These are phyloP conservation scores for Sitta europaea DNA, from an alignment of 2,113 vertebrate species.

Conservation along the genomic window DNA sequence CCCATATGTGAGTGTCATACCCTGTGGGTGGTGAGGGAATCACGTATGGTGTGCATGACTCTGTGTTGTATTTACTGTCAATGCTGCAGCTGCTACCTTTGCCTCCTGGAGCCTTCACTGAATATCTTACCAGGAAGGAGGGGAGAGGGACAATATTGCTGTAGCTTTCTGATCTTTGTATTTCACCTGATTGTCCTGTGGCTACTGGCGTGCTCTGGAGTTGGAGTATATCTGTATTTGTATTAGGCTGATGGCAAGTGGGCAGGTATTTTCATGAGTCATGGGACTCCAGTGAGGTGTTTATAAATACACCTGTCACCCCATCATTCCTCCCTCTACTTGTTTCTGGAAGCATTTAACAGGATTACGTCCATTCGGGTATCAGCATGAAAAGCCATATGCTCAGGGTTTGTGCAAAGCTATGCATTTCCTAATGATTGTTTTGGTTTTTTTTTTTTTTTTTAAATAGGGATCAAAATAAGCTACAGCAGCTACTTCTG, in stretches of 20 bases:
- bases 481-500: neutral
- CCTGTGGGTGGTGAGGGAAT: neutral
- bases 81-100: neutral
- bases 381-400: fast-evolving
- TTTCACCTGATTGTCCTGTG: neutral
- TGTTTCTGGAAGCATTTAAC: neutral
- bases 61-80: neutral
- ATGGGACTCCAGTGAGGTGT: neutral
- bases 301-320: neutral
- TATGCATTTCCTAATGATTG: neutral
- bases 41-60: fast-evolving
- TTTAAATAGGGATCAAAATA: neutral
- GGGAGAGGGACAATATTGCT: neutral
- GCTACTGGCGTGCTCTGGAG: neutral
- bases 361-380: neutral
- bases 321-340: neutral
- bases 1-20: neutral
- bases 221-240: neutral
- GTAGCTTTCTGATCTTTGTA: neutral
- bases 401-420: neutral
- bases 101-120: neutral
- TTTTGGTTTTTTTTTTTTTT: neutral
- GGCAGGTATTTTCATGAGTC: neutral
- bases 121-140: neutral
- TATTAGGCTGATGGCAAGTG: neutral